Conservation (phyloP, 2,888 invertebrate genomes). For the Ochropacha duplaris region DNA sequence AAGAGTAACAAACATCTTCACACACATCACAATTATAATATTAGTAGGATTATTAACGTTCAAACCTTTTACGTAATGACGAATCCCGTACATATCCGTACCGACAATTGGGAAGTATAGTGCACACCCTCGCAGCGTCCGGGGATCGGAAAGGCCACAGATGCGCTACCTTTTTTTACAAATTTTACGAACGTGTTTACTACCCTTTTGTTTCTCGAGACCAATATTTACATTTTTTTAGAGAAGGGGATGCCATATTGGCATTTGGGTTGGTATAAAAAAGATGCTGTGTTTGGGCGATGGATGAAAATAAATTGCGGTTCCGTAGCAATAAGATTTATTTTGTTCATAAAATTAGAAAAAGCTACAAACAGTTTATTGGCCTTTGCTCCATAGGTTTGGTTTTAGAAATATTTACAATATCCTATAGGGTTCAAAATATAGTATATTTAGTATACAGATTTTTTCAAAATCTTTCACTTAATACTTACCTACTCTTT, state of each 20-base stretch:
- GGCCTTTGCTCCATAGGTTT: too few species aligned
- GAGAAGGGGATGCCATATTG: neutral
- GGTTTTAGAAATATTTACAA: too few species aligned
- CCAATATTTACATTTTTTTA: constrained; percentile 3
- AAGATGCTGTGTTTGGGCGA: neutral
- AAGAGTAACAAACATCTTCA: too few species aligned
- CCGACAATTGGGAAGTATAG: constrained; percentile 8
- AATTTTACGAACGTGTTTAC: constrained; percentile 4
- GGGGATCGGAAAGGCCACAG: constrained; percentile 12
- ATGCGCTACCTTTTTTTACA: constrained; percentile 3
- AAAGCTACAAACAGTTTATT: too few species aligned
- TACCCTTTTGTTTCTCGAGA: constrained; percentile 4
- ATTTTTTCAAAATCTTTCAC: too few species aligned
- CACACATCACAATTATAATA: too few species aligned
- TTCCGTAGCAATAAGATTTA: too few species aligned
- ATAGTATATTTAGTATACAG: too few species aligned
- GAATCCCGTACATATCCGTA: constrained; percentile 7
- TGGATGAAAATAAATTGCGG: neutral
- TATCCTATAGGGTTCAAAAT: too few species aligned
- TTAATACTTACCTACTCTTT: too few species aligned
- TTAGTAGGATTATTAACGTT: constrained; percentile 5
- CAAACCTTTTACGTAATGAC: constrained; percentile 15
- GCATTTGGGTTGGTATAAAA: neutral
- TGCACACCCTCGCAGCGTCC: constrained; percentile 10
- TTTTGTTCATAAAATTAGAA: too few species aligned